Percentiles rank a stretch among this genome's conserved stretches.
These are phyloP conservation scores for Pedetes capensis DNA, from an alignment of 2,113 vertebrate genomes.

Conservation along the genomic window DNA sequence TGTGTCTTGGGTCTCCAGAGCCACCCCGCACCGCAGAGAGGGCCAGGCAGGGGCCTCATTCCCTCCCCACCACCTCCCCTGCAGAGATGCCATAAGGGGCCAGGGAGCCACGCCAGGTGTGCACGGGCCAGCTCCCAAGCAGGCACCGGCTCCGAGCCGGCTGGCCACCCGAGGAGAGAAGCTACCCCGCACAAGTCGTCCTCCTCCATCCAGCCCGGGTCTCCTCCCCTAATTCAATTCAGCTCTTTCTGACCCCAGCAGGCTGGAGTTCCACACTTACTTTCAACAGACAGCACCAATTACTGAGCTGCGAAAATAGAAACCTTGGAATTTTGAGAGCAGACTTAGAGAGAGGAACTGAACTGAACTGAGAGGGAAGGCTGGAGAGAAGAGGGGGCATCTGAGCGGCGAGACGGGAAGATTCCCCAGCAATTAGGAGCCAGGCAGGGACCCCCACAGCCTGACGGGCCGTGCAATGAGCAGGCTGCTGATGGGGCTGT, in stretches of 20 bases:
- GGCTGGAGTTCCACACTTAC: slow-evolving; percentile 82
- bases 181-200: slow-evolving; percentile 64
- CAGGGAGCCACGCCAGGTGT: slow-evolving; percentile 45
- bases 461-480: accelerated
- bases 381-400: not conserved
- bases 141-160: slow-evolving; percentile 51
- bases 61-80: slow-evolving; percentile 28
- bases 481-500: accelerated
- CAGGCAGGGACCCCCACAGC: not conserved
- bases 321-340: slow-evolving; percentile 79
- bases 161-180: slow-evolving; percentile 73
- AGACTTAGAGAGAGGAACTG: slow-evolving; percentile 75
- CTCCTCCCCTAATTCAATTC: slow-evolving; percentile 84
- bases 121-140: not conserved
- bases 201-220: slow-evolving; percentile 81
- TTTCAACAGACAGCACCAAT: slow-evolving; percentile 86
- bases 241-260: slow-evolving; percentile 81
- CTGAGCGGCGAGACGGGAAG: not conserved
- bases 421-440: not conserved
- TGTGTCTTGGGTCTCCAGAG: not conserved
- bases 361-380: slow-evolving; percentile 73
- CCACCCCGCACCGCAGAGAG: not conserved
- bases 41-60: not conserved
- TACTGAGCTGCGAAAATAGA: slow-evolving; percentile 86
- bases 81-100: slow-evolving; percentile 32